Evolutionary conservation across 2,797 vertebrate genomes (phyloP), one percentile per base, ranked within the genome.

Genomic region (Sebastes minor): DNA sequence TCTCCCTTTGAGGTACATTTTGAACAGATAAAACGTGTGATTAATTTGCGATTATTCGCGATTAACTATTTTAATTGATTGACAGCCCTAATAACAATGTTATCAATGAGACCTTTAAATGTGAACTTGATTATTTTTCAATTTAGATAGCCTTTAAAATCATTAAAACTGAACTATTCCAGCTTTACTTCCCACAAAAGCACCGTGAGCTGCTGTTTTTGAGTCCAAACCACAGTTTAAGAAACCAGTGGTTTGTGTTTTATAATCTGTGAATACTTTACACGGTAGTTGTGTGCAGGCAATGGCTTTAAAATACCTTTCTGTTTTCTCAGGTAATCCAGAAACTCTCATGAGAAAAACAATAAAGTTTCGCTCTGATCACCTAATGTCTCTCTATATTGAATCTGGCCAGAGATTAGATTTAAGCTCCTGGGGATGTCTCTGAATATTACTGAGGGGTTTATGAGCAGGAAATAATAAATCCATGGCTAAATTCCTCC

Each of bases 391-490:
- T 80, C 12, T 71, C 52, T 63, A 46, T 81, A 79, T 78, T 89
- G 63, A 87, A 82, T 83, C 64, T 67, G 55, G 61, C 49, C 71
- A 67, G 35, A 82, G 86, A 88, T 89, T 81, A 76, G 28, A 80
- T 88, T 69, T 79, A 80, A 89, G 61, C 84, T 81, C 38, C 53
- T 5, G 38, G 52, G 28, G 55, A 76, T 52, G 28, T 76, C 33
- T 67, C 70, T 71, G 71, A 80, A 83, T 82, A 84, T 68, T 20
- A 38, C 65, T 73, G 56, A 57, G 57, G n/a, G 69, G 63, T 60
- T 82, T 79, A 38, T 71, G 30, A 78, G 71, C 55, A 91, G 74
- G 69, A 84, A 88, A 82, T 77, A 61, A 86, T 57, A 81, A 60
- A 86, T 69, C 32, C 27, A 18, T 46, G 38, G 76, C 10, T 66